These are phyloP conservation scores for Eurystomus glaucurus DNA, from an alignment of 2,797 vertebrate genomes.

Conservation along the genomic window DNA sequence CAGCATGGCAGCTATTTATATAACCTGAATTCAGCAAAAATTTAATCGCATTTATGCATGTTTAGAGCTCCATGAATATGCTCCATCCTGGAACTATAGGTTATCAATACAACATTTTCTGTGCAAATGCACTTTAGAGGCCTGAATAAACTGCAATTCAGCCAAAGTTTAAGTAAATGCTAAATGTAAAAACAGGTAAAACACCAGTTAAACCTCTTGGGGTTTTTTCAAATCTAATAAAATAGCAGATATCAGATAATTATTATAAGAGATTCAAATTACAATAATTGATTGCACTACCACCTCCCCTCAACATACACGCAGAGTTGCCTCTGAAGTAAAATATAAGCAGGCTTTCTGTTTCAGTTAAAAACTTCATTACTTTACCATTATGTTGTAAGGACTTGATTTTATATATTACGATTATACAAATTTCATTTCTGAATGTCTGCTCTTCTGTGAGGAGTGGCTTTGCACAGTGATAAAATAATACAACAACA, in stretches of 20 bases:
- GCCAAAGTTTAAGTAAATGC: not conserved
- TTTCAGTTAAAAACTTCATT: not conserved
- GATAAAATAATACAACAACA: not conserved
- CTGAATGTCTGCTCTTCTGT: not conserved
- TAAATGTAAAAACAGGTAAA: not conserved
- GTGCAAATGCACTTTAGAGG: not conserved
- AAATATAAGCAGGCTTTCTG: not conserved
- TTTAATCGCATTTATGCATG: not conserved
- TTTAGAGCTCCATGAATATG: not conserved
- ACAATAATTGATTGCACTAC: not conserved
- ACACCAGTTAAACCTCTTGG: not conserved
- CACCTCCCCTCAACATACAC: not conserved
- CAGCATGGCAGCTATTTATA: not conserved
- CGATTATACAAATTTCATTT: not conserved
- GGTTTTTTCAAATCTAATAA: not conserved
- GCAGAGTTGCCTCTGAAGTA: not conserved
- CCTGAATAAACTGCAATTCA: not conserved
- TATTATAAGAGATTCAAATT: not conserved
- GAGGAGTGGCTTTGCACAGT: not conserved
- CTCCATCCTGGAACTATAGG: not conserved
- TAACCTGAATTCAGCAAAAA: not conserved
- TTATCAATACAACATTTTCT: not conserved
- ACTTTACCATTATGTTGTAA: not conserved
- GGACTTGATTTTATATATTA: not conserved
- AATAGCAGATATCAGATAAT: not conserved